These are phyloP conservation scores for Erinaceus europaeus DNA, from an alignment of 2,113 vertebrate species.

Conservation along the genomic window DNA sequence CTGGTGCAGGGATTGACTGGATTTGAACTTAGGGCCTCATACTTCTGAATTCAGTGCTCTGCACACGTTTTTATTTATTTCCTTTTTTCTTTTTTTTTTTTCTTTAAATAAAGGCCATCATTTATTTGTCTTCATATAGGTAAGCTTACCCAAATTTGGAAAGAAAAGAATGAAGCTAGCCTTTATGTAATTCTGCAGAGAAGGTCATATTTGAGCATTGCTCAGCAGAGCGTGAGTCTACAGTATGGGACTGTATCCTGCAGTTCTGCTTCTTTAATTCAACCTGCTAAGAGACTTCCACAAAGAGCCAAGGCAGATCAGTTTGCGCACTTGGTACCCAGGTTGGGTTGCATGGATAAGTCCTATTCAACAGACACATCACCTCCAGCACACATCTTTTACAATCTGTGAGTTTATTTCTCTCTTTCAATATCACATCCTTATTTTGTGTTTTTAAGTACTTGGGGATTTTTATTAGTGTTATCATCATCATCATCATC, in stretches of 20 bases:
- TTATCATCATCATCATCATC: not conserved
- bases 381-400: not conserved
- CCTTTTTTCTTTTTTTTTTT: too few species aligned
- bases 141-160: not conserved
- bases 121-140: too few species aligned
- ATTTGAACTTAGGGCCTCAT: too few species aligned
- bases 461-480: not conserved
- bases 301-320: not conserved
- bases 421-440: not conserved
- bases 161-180: not conserved
- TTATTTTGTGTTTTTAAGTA: not conserved
- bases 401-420: not conserved
- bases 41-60: too few species aligned
- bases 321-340: not conserved
- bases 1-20: too few species aligned
- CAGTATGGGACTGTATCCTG: not conserved
- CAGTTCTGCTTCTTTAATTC: not conserved
- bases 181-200: conserved; percentile 5
- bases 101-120: not conserved
- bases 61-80: too few species aligned
- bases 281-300: not conserved
- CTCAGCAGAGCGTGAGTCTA: not conserved
- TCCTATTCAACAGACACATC: not conserved
- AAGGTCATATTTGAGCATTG: not conserved
- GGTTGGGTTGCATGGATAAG: not conserved